Conservation (phyloP, 92 coral and sea anemone genomes). For the Heliopora coerulea region DNA sequence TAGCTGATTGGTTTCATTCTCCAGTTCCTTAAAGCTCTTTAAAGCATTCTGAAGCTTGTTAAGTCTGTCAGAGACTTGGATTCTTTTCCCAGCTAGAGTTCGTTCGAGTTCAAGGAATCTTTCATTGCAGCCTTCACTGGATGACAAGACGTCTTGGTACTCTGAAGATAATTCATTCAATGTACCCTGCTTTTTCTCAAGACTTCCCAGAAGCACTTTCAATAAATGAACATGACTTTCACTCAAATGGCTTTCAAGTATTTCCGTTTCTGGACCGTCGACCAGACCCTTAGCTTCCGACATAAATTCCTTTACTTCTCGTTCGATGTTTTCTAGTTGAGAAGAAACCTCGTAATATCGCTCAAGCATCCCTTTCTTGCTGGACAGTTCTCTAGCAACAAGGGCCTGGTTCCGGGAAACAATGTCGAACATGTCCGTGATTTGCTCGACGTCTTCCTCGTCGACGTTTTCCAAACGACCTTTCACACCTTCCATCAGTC, state of each 20-base stretch:
- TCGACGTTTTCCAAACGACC: constrained; percentile 55
- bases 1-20: constrained; percentile 32
- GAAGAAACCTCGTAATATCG: constrained; percentile 41
- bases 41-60: constrained; percentile 38
- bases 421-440: constrained; percentile 42
- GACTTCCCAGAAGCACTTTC: constrained; percentile 33
- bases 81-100: neutral
- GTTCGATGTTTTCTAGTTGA: constrained; percentile 49
- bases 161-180: constrained; percentile 6
- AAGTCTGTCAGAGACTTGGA: constrained; percentile 10
- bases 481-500: constrained; percentile 51
- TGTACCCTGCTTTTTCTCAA: constrained; percentile 27
- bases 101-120: neutral
- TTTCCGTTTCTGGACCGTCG: constrained; percentile 49
- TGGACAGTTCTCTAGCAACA: constrained; percentile 7
- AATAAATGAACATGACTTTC: constrained; percentile 41
- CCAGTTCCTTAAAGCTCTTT: constrained; percentile 32
- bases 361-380: constrained; percentile 45
- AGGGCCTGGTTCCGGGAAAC: constrained; percentile 56
- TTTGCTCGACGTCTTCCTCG: constrained; percentile 48
- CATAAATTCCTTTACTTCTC: constrained; percentile 51
- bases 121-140: neutral
- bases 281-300: constrained; percentile 54
- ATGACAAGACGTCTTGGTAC: constrained; percentile 10
- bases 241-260: constrained; percentile 24